Conservation (phyloP, 2,113 vertebrate species). For the Saccopteryx leptura region DNA sequence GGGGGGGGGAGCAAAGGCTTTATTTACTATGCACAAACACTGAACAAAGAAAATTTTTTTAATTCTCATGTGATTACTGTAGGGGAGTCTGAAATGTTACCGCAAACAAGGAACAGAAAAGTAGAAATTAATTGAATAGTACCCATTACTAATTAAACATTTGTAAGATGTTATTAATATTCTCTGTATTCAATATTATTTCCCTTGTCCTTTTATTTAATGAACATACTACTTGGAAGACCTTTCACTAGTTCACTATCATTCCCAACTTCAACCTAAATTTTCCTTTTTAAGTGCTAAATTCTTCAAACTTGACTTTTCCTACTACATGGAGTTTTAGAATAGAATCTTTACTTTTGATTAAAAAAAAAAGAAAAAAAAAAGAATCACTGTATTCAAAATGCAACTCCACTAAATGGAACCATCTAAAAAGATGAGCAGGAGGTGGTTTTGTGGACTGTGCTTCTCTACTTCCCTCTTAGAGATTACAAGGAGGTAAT, state of each 20-base stretch:
- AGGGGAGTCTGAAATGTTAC: not conserved
- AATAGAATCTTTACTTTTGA: not conserved
- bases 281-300: not conserved
- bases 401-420: not conserved
- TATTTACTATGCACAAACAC: slow-evolving; percentile 13
- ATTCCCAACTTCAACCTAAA: slow-evolving; percentile 10
- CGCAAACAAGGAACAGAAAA: not conserved
- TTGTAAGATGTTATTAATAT: not conserved
- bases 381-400: not conserved
- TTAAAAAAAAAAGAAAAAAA: not conserved
- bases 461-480: not conserved
- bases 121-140: not conserved
- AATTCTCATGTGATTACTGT: not conserved
- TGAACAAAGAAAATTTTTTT: not conserved
- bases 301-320: slow-evolving; percentile 27
- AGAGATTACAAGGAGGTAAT: not conserved
- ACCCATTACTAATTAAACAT: slow-evolving; percentile 7
- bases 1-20: not conserved
- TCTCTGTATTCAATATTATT: not conserved
- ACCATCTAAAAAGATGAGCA: not conserved
- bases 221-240: not conserved
- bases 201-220: slow-evolving; percentile 6
- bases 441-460: not conserved
- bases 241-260: not conserved
- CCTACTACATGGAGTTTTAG: not conserved